Base-by-base conservation (phyloP, 2,888 invertebrate species). In the Bembecia ichneumoniformis region DNA sequence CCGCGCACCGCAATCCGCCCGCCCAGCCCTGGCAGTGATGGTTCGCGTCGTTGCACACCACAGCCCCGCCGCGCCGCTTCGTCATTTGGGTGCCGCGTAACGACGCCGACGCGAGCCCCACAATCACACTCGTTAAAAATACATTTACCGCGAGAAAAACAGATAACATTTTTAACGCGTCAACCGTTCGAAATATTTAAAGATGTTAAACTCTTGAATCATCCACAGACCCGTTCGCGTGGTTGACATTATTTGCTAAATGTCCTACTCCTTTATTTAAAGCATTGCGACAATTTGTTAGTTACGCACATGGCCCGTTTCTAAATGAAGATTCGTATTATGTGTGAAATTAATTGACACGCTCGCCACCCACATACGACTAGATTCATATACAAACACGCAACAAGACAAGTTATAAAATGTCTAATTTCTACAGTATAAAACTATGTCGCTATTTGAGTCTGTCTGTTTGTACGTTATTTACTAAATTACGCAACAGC, bases 71-170 rank as follows among this genome's bases (percentile, higher is more conserved):
- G 28, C 50, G 47, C 49, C 34, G 28, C 54, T 55, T 62, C 63
- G 68, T 68, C 64, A 64, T 58, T 28, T 28, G 28, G 28, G 28
- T 9, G 55, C 59, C 62, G 61, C 69, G 66, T 69, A 67, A 44
- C 44, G 44, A 44, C 14, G 15, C 7, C n/a, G 14, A 15, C 44
- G 15, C 11, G 14, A 15, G 16, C 17, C 44, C 11, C n/a, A 40
- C n/a, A 40, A 44, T 14, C 40, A 40, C 40, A 57, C 62, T 66
- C 63, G 62, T 71, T 71, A 69, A 70, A 74, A 73, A 74, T 72
- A 75, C 64, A 69, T 70, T 66, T 64, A 62, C 55, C 49, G 55
- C 58, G 64, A 68, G 60, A 71, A 66, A 71, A 64, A 65, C 62
- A 63, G 66, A 69, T 67, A 70, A 70, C 62, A 66, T 62, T 62